Conservation (phyloP, 1,140 invertebrate genomes). For the Pogonus chalceus region DNA sequence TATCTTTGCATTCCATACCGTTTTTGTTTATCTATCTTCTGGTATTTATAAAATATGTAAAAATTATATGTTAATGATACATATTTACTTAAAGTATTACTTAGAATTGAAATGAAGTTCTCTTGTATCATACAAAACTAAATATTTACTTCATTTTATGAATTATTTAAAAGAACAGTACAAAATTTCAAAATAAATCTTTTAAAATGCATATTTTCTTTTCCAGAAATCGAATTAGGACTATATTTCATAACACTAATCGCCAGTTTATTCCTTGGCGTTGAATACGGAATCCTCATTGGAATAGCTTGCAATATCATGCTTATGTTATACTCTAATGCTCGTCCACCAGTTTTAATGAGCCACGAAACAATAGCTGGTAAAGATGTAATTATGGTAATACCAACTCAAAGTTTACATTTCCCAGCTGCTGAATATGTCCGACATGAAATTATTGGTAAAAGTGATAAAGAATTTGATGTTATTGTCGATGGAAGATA, state of each 20-base stretch:
- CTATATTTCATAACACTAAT: constrained; percentile 52
- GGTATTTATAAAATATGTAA: no score
- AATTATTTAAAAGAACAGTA: no score
- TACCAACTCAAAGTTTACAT: constrained; percentile 48
- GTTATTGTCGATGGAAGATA: constrained; percentile 53
- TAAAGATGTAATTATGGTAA: constrained; percentile 39
- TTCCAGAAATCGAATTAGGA: constrained; percentile 53
- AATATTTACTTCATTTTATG: no score
- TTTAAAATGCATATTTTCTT: constrained; percentile 13
- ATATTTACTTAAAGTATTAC: no score
- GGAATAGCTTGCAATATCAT: constrained; percentile 56
- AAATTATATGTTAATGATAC: no score
- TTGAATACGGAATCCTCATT: constrained; percentile 65
- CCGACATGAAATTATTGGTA: constrained; percentile 39
- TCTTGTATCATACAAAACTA: no score
- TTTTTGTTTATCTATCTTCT: no score
- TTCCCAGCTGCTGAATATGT: constrained; percentile 59
- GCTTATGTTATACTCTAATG: constrained; percentile 54
- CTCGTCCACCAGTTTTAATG: constrained; percentile 47
- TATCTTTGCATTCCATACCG: no score
- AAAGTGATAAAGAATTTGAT: constrained; percentile 19
- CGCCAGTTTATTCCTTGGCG: constrained; percentile 46
- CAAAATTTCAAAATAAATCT: not conserved
- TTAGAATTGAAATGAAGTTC: no score
- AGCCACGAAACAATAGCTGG: constrained; percentile 36